These are phyloP conservation scores for Salvelinus alpinus DNA, from an alignment of 2,113 vertebrate species.

Conservation along the genomic window DNA sequence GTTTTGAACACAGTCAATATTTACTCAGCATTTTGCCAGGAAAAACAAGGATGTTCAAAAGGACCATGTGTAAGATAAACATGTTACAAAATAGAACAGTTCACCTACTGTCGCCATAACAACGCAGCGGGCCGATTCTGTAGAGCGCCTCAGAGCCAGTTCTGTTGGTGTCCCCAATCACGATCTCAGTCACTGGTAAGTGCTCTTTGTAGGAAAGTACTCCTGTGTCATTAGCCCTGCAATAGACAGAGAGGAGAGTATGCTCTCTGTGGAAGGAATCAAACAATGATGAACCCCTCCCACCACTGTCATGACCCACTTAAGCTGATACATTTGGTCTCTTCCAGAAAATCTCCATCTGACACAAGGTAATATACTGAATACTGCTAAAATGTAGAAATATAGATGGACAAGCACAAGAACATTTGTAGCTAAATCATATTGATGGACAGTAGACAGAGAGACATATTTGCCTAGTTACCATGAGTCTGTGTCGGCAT, in stretches of 20 bases:
- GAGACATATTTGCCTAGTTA: constrained; percentile 55
- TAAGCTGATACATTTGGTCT: too few relatives aligned
- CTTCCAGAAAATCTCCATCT: too few relatives aligned
- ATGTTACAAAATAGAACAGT: neutral
- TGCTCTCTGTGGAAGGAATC: neutral
- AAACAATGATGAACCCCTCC: constrained; percentile 8
- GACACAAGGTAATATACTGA: too few relatives aligned
- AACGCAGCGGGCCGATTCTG: too few relatives aligned
- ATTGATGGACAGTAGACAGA: neutral
- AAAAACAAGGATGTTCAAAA: neutral
- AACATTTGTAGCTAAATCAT: too few relatives aligned
- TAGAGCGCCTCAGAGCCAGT: too few relatives aligned
- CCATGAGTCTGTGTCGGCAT: constrained; percentile 84
- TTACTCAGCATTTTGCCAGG: neutral
- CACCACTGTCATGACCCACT: neutral
- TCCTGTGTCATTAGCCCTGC: constrained; percentile 73
- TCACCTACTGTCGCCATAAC: constrained; percentile 85
- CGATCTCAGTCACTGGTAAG: too few relatives aligned
- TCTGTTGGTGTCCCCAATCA: too few relatives aligned
- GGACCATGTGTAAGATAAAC: neutral
- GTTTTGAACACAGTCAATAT: neutral
- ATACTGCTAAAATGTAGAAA: too few relatives aligned
- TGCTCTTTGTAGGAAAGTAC: too few relatives aligned
- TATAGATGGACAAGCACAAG: too few relatives aligned
- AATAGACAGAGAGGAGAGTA: constrained; percentile 30